Evolutionary conservation across 2,113 vertebrate genomes (phyloP), one percentile per base, ranked within the genome.

Genomic region (Pelecanus crispus): DNA sequence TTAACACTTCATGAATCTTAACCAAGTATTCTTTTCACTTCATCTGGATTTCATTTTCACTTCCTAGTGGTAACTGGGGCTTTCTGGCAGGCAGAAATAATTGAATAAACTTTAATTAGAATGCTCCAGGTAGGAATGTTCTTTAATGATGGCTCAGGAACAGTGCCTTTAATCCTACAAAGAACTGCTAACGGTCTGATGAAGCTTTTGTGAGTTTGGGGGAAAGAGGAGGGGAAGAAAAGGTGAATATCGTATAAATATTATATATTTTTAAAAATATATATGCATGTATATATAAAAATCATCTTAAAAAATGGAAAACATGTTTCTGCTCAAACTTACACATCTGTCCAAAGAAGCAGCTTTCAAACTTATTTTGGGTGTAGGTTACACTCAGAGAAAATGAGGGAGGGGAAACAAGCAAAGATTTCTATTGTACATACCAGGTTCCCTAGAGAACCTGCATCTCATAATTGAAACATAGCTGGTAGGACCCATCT

Each of bases 71-170:
- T 93, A 93, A 77, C n/a, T n/a, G 11, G 21, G 42, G n/a, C 59
- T 93, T 87, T 94, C 83, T 81, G 83, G 45, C 29, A 91, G 79
- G 59, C 52, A 80, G 17, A 92, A 92, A 81, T 83, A 89, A 96
- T 38, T 92, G 67, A 95, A 94, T 77, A 66, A 84, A 52, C 29
- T 91, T 95, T 94, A 97, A 93, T 95, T 96, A 95, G 32, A 92
- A 58, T 82, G 50, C 16, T 94, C 18, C 61, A 96, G 88, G 79
- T 93, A 66, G 50, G 42, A 97, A 90, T 32, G 47, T 18, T 95
- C 61, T 72, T 40, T 81, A 92, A 81, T 59, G 59, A 73, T 32
- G 58, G n/a, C 20, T 95, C n/a, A 82, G 2, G 2, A 94, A 75
- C 34, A 86, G 28, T 3, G 16, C 18, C 24, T 96, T 95, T 91